Base-by-base conservation (phyloP, 2,888 invertebrate species). In the Ischnura elegans region DNA sequence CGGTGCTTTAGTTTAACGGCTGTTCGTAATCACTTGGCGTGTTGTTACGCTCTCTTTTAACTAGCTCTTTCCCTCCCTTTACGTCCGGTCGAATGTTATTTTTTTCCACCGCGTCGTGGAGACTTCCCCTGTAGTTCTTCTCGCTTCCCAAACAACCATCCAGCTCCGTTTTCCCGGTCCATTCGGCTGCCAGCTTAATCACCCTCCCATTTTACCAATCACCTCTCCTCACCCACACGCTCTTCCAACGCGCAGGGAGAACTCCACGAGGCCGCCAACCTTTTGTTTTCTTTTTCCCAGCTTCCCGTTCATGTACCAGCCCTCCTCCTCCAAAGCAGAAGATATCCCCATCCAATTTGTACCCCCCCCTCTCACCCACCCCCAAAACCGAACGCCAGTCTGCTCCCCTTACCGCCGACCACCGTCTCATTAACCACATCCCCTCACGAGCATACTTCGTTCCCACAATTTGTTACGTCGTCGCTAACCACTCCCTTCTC, bases 401-500 rank as follows among this genome's bases (percentile, higher is more conserved):
- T 55, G 6, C 66, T 29, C 6, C 66, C 29, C 5, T 2, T 6
- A 8, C 66, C 29, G 36, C 76, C 13, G 25, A 61, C 21, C 61
- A 61, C 36, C 87, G 55, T 87, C 90, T 90, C 90, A 90, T 90
- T 90, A 90, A 90, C 90, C 61, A 25, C 90, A 66, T 61, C 61
- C 61, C 61, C 61, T 90, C 90, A 36, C 55, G n/a, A 43, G 61
- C 90, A 90, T 90, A 25, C 90, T 61, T 90, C 90, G 90, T 90
- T 90, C 90, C 90, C 90, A 90, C 90, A 90, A 90, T 90, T 90
- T 90, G 90, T 90, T 90, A 90, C 90, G 42, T 46, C 90, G 42
- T 46, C 55, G 29, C 36, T 76, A 76, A 76, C 76, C 76, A 76
- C 76, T 19, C 0, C 85, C 43, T 3, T 6, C 5, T 43, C 5